phyloP scores from a whole-genome alignment of 2,797 vertebrate species.

The Toxotes lorentzi region DNA sequence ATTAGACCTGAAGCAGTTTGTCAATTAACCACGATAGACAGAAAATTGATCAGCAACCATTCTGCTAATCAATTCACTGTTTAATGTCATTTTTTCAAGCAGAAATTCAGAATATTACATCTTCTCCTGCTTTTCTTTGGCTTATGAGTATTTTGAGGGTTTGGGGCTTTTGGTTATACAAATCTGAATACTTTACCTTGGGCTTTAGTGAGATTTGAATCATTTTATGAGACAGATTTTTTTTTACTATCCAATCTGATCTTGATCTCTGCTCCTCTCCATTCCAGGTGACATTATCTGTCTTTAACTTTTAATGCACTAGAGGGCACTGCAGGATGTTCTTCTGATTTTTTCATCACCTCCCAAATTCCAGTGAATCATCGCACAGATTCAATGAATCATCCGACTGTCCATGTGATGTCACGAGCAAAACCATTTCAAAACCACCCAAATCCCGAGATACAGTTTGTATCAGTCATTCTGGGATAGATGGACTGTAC shows the following conservation, averaged over 20 bases:
- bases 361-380: conserved; percentile 34
- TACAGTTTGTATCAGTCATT: conserved; percentile 53
- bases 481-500: conserved; percentile 31
- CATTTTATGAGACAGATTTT: neutral
- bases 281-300: neutral
- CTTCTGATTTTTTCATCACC: conserved; percentile 14
- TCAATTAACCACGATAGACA: neutral
- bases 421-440: conserved; percentile 59
- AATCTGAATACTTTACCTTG: neutral
- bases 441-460: conserved; percentile 61
- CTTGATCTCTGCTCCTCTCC: neutral
- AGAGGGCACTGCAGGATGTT: conserved; percentile 72
- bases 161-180: neutral
- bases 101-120: neutral
- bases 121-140: neutral
- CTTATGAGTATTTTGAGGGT: neutral
- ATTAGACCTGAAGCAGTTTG: neutral
- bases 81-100: neutral
- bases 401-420: conserved; percentile 46
- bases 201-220: neutral
- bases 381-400: conserved; percentile 47
- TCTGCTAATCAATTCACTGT: too few species aligned
- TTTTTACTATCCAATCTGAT: neutral
- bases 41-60: neutral
- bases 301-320: conserved; percentile 45